Conservation (phyloP, 2,113 vertebrate species). For the Plectropomus leopardus region DNA sequence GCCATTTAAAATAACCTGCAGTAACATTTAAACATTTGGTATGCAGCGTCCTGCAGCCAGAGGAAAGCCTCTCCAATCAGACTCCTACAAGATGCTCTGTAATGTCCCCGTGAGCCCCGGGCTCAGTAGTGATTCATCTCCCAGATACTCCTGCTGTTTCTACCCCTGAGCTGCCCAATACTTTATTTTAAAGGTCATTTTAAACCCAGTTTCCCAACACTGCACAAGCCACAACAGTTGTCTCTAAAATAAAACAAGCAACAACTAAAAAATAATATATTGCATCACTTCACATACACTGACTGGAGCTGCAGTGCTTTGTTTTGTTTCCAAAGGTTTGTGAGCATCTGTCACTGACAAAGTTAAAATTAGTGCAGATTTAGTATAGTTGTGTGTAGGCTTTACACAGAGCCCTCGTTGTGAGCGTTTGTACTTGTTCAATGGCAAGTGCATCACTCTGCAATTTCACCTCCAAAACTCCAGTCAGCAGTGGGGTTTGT, state of each 20-base stretch:
- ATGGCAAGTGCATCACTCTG: no score
- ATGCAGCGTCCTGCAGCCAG: constrained; percentile 22
- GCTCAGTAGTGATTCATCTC: constrained; percentile 44
- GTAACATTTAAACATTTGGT: constrained; percentile 3
- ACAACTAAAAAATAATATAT: background rate
- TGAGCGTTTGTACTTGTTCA: no score
- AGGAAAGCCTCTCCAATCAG: constrained; percentile 27
- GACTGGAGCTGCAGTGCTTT: background rate
- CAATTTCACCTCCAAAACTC: no score
- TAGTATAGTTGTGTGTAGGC: no score
- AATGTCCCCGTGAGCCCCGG: constrained; percentile 33
- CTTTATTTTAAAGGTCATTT: constrained; percentile 39
- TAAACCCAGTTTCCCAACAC: background rate
- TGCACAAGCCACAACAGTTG: background rate
- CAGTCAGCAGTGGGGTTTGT: no score
- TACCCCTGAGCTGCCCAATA: background rate
- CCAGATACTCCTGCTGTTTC: constrained; percentile 43
- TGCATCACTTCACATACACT: background rate
- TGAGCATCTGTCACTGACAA: background rate
- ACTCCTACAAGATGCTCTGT: constrained; percentile 24
- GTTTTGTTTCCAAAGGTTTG: background rate
- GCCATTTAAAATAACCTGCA: background rate
- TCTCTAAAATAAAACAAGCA: background rate
- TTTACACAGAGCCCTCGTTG: no score
- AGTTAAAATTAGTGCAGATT: background rate